Evolutionary conservation across 2,797 vertebrate species (phyloP).

Genomic region (Prunella strophiata): DNA sequence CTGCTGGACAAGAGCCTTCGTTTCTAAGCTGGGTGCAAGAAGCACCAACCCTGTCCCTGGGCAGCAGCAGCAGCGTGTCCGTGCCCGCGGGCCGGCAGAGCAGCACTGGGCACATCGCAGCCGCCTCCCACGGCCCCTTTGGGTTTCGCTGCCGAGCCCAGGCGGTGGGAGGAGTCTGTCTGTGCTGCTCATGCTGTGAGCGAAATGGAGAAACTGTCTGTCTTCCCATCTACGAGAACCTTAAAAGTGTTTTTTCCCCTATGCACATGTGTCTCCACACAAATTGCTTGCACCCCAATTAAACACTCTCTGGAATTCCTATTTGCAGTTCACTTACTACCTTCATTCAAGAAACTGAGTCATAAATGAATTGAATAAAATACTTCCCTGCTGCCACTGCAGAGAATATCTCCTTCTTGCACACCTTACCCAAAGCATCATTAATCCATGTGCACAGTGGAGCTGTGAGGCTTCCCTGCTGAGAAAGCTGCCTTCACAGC

Average conservation of each 20-base stretch:
- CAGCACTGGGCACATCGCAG: neutral
- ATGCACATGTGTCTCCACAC: neutral
- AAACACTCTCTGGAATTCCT: neutral
- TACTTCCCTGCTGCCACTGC: neutral
- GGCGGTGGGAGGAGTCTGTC: constrained; percentile 15
- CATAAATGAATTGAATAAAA: neutral
- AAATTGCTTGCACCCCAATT: neutral
- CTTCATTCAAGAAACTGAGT: neutral
- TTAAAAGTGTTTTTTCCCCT: neutral
- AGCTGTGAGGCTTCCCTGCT: neutral
- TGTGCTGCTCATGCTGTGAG: neutral
- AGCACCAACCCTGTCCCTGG: neutral
- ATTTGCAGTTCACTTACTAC: neutral
- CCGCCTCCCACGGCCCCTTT: neutral
- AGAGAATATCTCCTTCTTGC: neutral
- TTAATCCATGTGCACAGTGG: neutral
- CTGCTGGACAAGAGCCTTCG: neutral
- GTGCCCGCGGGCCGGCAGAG: neutral
- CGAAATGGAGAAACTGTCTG: neutral
- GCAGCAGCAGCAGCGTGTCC: neutral
- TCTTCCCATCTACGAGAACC: neutral
- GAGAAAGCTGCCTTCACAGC: neutral
- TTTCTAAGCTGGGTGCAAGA: neutral
- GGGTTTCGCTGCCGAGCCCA: neutral
- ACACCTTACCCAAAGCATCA: neutral